Percentiles rank a stretch among this genome's conserved stretches.
These are phyloP conservation scores for Acropternis orthonyx DNA, from an alignment of 2,797 vertebrate genomes.

Conservation along the genomic window DNA sequence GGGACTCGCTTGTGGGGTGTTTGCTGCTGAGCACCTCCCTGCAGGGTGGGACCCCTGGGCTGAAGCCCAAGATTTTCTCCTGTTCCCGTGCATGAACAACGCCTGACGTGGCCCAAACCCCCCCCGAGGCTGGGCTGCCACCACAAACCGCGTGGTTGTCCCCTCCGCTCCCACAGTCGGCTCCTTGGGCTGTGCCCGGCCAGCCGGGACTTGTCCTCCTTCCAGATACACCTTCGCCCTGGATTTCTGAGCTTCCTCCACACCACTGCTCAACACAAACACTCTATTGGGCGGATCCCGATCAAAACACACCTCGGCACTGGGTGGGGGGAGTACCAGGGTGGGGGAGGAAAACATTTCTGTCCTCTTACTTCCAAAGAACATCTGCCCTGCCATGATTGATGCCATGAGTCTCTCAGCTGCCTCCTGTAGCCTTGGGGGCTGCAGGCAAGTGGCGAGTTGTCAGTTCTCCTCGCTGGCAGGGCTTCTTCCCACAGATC, in stretches of 20 bases:
- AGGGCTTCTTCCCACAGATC: neutral
- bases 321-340: neutral
- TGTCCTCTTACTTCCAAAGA: slow-evolving; percentile 30
- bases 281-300: neutral
- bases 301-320: neutral
- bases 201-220: slow-evolving; percentile 29
- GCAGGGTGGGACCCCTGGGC: neutral
- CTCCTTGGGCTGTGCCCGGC: neutral
- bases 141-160: neutral
- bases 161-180: neutral
- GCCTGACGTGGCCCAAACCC: neutral
- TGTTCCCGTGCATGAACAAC: accelerated
- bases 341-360: slow-evolving; percentile 53
- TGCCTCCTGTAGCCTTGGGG: neutral
- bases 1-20: accelerated
- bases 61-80: neutral
- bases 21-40: neutral
- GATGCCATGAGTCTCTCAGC: neutral
- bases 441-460: slow-evolving; percentile 4
- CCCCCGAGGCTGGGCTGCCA: neutral
- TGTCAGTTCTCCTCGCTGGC: neutral
- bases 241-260: neutral
- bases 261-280: neutral
- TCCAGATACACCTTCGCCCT: neutral
- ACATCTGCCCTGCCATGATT: neutral